Percentiles rank a stretch among this genome's conserved stretches.
These are phyloP conservation scores for Zaprionus davidi DNA, from an alignment of 1,140 invertebrate species.

Conservation along the genomic window DNA sequence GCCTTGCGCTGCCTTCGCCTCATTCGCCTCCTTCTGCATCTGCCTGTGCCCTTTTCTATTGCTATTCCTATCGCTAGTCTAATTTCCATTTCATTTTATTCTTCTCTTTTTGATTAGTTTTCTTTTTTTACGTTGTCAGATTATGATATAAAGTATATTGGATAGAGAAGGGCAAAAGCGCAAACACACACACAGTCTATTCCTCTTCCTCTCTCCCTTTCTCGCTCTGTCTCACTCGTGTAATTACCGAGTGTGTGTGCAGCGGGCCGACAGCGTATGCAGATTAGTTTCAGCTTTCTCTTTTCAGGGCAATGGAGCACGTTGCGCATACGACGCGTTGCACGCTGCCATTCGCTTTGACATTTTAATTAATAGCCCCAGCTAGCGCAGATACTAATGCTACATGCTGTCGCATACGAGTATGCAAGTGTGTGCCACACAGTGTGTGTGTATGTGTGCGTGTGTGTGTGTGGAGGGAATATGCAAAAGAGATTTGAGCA, in stretches of 20 bases:
- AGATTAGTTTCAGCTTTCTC: constrained; percentile 40
- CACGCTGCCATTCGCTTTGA: constrained; percentile 38
- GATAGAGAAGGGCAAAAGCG: constrained; percentile 13
- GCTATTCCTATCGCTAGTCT: constrained; percentile 2
- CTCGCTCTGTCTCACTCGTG: not conserved
- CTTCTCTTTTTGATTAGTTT: constrained; percentile 3
- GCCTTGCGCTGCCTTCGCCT: not conserved
- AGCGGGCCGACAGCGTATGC: constrained; percentile 34
- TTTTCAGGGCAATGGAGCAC: constrained; percentile 24
- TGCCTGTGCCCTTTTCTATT: not conserved
- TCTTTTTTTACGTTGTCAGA: constrained; percentile 11
- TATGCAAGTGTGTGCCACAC: not conserved
- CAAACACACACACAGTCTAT: constrained; percentile 6
- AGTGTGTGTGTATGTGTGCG: not conserved
- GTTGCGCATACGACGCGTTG: constrained; percentile 44
- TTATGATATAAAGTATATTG: constrained; percentile 22
- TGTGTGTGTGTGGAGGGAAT: not conserved
- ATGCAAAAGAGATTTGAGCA: constrained; percentile 22
- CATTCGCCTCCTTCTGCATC: not conserved
- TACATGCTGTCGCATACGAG: not conserved
- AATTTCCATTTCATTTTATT: constrained; percentile 12
- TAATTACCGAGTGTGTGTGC: constrained; percentile 13
- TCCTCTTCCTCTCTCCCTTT: not conserved
- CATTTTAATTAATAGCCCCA: constrained; percentile 57
- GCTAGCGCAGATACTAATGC: constrained; percentile 6